phyloP scores from a whole-genome alignment of 2,888 invertebrate genomes.

The Hydriomena furcata region DNA sequence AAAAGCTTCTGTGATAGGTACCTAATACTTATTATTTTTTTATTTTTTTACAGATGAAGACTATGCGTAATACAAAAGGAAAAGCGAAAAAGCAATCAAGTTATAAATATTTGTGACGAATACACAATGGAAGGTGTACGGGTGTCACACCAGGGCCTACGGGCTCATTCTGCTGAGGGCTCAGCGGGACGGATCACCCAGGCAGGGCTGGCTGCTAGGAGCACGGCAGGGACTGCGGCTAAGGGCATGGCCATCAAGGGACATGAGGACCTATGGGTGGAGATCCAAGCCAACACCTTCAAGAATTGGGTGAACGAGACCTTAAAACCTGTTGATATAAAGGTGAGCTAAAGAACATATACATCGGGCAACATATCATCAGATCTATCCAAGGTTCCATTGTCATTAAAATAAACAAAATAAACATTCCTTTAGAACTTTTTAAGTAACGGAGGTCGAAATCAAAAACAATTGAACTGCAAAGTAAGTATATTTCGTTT shows the following conservation, averaged over 20 bases:
- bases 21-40: neutral
- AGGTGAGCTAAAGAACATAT: slow-evolving; percentile 79
- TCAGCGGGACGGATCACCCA: slow-evolving; percentile 86
- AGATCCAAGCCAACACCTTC: slow-evolving; percentile 97
- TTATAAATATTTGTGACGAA: slow-evolving; percentile 42
- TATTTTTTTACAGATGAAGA: slow-evolving; percentile 56
- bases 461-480: too few species aligned
- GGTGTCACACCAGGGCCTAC: slow-evolving; percentile 83
- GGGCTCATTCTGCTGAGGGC: slow-evolving; percentile 84
- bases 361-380: too few species aligned
- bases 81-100: slow-evolving; percentile 42
- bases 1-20: too few species aligned
- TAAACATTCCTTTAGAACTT: too few species aligned
- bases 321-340: slow-evolving; percentile 87
- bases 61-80: slow-evolving; percentile 56
- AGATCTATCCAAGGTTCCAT: too few species aligned
- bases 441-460: too few species aligned
- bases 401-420: too few species aligned
- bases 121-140: slow-evolving; percentile 78
- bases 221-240: slow-evolving; percentile 96
- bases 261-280: slow-evolving; percentile 97
- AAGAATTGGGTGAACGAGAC: slow-evolving; percentile 99
- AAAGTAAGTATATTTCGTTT: too few species aligned
- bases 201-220: slow-evolving; percentile 93
- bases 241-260: slow-evolving; percentile 98